phyloP scores from a whole-genome alignment of 2,113 vertebrate genomes.

The Eurystomus gularis region DNA sequence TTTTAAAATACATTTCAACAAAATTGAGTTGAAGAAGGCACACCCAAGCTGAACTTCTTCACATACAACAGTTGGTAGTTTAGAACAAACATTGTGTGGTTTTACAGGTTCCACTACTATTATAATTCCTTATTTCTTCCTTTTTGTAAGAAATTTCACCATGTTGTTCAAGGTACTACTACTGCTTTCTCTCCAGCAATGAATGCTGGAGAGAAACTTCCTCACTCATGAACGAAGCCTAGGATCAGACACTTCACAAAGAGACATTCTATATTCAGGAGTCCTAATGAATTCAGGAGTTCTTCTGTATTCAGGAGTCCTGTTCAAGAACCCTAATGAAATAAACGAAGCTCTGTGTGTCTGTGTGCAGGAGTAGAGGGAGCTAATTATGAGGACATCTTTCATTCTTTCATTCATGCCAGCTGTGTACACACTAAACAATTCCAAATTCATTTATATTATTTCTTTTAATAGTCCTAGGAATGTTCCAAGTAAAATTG shows the following conservation, averaged over 20 bases:
- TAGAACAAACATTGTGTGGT: background rate
- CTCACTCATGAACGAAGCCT: background rate
- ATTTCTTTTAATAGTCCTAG: background rate
- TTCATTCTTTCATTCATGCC: slow-evolving; percentile 6
- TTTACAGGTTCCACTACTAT: background rate
- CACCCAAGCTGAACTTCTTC: background rate
- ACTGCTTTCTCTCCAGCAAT: background rate
- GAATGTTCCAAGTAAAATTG: background rate
- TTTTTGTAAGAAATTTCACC: background rate
- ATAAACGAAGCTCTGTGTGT: slow-evolving; percentile 12
- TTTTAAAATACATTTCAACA: background rate
- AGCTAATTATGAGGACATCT: background rate
- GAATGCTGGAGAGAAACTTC: background rate
- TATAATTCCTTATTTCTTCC: background rate
- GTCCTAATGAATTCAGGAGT: background rate
- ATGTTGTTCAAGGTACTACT: background rate
- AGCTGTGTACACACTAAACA: slow-evolving; percentile 22
- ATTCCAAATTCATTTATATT: slow-evolving; percentile 10
- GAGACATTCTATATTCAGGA: background rate
- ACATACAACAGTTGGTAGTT: background rate
- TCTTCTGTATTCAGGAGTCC: background rate
- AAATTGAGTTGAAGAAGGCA: background rate
- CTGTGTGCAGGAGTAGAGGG: background rate
- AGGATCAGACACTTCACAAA: background rate
- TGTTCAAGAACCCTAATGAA: background rate